phyloP scores from a whole-genome alignment of 2,113 vertebrate genomes.

The Heterocephalus glaber region DNA sequence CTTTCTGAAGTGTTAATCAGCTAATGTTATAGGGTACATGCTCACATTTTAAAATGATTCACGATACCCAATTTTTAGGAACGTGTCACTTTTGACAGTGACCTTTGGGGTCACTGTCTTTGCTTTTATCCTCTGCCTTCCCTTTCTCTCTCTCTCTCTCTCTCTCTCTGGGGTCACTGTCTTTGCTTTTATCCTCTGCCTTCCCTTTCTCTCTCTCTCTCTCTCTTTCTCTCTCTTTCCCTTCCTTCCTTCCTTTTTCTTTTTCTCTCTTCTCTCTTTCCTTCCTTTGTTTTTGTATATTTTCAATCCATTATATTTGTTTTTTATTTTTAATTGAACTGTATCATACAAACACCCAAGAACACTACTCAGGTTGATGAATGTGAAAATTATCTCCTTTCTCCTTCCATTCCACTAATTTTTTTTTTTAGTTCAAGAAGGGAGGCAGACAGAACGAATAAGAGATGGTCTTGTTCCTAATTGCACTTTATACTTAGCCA shows the following conservation, averaged over 20 bases:
- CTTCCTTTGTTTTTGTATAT: not conserved
- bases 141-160: no score
- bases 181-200: not conserved
- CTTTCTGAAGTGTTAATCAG: not conserved
- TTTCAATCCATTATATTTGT: not conserved
- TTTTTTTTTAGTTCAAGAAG: not conserved
- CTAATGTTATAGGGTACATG: not conserved
- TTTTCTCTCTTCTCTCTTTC: not conserved
- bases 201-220: no score
- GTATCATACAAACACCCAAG: not conserved
- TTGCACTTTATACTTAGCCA: not conserved
- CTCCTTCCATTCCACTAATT: rapidly evolving
- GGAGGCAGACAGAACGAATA: not conserved
- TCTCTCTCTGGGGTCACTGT: no score
- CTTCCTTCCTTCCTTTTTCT: not conserved
- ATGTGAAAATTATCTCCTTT: not conserved
- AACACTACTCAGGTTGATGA: not conserved
- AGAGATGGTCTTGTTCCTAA: not conserved
- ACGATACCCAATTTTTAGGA: not conserved
- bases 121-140: not conserved
- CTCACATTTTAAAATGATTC: not conserved
- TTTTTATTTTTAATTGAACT: not conserved
- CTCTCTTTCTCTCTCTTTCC: not conserved
- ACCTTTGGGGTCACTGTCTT: not conserved
- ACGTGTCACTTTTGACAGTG: not conserved